Percentiles rank a stretch among this genome's conserved stretches.
Evolutionary conservation across 2,113 vertebrate genomes (phyloP).

Genomic region (Vombatus ursinus): DNA sequence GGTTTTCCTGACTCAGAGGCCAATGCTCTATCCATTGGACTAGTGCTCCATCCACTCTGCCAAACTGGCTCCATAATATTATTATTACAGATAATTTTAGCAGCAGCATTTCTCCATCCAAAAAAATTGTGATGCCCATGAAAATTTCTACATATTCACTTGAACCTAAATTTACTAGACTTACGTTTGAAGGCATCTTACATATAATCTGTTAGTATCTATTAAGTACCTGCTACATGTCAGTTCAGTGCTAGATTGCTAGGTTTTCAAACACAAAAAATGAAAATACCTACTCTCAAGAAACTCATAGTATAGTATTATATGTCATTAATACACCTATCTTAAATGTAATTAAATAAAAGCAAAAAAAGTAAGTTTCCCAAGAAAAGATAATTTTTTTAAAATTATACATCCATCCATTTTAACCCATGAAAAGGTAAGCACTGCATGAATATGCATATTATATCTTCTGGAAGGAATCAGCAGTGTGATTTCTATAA

Average conservation of each 20-base stretch:
- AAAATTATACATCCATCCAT: constrained; percentile 41
- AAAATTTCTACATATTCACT: constrained; percentile 63
- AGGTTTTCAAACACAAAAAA: not conserved
- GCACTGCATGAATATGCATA: constrained; percentile 24
- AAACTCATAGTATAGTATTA: not conserved
- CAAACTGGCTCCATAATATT: too few species aligned
- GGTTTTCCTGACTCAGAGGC: not conserved
- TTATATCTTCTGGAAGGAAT: constrained; percentile 29
- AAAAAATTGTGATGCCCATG: constrained; percentile 67
- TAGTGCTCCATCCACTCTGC: not conserved
- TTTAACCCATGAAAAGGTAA: constrained; percentile 51
- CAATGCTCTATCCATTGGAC: not conserved
- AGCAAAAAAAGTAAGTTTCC: constrained; percentile 55
- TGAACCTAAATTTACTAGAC: constrained; percentile 48
- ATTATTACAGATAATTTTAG: constrained; percentile 62
- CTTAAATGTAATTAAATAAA: not conserved
- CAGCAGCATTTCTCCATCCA: constrained; percentile 62
- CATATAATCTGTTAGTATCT: not conserved
- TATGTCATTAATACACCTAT: not conserved
- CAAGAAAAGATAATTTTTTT: constrained; percentile 59
- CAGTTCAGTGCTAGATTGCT: not conserved
- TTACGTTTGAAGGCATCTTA: constrained; percentile 38
- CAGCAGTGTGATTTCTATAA: constrained; percentile 39
- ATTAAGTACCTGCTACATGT: not conserved
- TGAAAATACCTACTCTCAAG: not conserved